Percentiles rank a stretch among this genome's conserved stretches.
Conservation (phyloP, 2,888 invertebrate species). For the Acrobasis repandana region DNA sequence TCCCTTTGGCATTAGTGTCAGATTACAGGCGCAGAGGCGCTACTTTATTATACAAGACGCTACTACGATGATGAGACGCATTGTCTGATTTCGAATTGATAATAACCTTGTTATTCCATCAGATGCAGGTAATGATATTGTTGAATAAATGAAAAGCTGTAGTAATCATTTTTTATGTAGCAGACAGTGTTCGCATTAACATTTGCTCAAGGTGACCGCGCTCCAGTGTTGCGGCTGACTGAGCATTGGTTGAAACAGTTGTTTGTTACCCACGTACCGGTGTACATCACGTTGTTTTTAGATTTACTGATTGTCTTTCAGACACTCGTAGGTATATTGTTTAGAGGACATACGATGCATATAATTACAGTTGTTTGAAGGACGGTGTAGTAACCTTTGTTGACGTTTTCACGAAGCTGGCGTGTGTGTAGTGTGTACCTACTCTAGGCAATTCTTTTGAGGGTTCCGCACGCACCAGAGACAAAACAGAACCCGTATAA, state of each 20-base stretch:
- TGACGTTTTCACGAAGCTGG: neutral
- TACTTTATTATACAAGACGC: conserved; percentile 3
- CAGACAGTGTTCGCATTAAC: conserved; percentile 73
- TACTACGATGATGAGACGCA: conserved; percentile 2
- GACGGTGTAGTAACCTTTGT: neutral
- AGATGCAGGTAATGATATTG: conserved; percentile 44
- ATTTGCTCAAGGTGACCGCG: conserved; percentile 80
- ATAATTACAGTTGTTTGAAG: neutral
- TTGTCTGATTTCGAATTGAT: conserved; percentile 28
- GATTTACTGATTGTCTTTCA: conserved; percentile 35
- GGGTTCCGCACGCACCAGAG: no score
- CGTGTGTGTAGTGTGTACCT: neutral
- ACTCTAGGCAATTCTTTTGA: no score
- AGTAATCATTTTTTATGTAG: conserved; percentile 60
- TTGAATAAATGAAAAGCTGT: conserved; percentile 61
- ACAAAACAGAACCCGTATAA: no score
- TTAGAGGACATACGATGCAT: conserved; percentile 22
- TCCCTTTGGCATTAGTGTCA: no score
- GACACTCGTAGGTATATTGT: conserved; percentile 25
- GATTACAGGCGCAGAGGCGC: no score
- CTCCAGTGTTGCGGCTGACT: conserved; percentile 74
- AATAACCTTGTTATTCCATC: conserved; percentile 53
- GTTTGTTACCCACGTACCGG: conserved; percentile 48
- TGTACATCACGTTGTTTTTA: conserved; percentile 51
- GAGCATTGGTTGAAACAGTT: conserved; percentile 69